These are phyloP conservation scores for Karalla daura DNA, from an alignment of 2,797 vertebrate genomes.

Conservation along the genomic window DNA sequence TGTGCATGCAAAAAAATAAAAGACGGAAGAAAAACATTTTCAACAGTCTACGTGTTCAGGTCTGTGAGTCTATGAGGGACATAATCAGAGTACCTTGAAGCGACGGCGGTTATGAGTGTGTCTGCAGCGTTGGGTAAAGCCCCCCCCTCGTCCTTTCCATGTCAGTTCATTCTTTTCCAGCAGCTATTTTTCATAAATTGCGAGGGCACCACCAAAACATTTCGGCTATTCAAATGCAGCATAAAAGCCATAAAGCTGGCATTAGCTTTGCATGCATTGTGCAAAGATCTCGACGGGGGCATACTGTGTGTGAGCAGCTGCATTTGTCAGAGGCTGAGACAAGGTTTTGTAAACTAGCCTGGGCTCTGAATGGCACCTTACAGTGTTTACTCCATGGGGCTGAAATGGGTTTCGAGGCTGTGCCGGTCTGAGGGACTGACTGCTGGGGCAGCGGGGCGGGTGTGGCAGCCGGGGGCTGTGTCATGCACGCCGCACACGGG, in stretches of 20 bases:
- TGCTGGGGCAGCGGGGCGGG: constrained; percentile 53
- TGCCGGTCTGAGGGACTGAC: constrained; percentile 59
- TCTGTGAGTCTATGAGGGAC: constrained; percentile 22
- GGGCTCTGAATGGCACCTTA: constrained; percentile 51
- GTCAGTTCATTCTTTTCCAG: constrained; percentile 40
- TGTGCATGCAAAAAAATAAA: constrained; percentile 36
- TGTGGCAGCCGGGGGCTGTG: constrained; percentile 51
- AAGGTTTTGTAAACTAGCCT: constrained; percentile 46
- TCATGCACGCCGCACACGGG: constrained; percentile 67
- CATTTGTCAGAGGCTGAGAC: constrained; percentile 56
- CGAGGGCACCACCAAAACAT: constrained; percentile 25
- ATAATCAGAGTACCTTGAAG: constrained; percentile 16
- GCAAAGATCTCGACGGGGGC: constrained; percentile 46
- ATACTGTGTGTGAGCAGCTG: constrained; percentile 33
- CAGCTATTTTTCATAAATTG: constrained; percentile 47
- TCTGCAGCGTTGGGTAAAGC: constrained; percentile 17
- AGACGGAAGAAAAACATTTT: constrained; percentile 12
- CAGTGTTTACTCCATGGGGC: constrained; percentile 60
- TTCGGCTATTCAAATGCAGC: constrained; percentile 42
- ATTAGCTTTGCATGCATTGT: constrained; percentile 49
- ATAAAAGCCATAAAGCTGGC: constrained; percentile 58
- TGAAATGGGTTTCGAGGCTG: constrained; percentile 64
- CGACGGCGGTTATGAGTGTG: constrained; percentile 15
- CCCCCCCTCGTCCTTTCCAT: too few species aligned
- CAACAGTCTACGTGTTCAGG: too few species aligned